Evolutionary conservation across 2,113 vertebrate species (phyloP).

Genomic region (Gopherus evgoodei): DNA sequence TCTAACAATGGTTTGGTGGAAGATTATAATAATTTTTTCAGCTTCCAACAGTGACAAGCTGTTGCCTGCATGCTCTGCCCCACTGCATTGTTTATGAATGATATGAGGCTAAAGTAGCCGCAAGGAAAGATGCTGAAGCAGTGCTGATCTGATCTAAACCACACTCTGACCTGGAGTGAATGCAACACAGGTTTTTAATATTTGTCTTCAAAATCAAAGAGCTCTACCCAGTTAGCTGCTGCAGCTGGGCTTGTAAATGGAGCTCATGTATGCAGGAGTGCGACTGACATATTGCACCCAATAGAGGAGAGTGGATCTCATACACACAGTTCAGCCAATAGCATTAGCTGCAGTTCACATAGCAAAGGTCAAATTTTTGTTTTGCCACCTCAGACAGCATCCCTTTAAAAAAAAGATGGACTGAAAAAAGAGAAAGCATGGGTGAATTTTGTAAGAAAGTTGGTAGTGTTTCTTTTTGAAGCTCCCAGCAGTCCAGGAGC

Average conservation of each 20-base stretch:
- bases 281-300: background rate
- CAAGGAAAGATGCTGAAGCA: background rate
- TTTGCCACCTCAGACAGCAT: background rate
- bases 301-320: no score
- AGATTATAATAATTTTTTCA: conserved; percentile 71
- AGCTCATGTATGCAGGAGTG: no score
- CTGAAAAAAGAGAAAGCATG: background rate
- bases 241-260: background rate
- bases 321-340: background rate
- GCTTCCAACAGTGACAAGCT: conserved; percentile 58
- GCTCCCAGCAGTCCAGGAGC: background rate
- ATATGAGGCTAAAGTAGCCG: conserved; percentile 39
- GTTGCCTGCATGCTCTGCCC: conserved; percentile 29
- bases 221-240: background rate
- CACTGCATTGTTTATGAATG: conserved; percentile 55
- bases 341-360: background rate
- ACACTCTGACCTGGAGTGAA: background rate
- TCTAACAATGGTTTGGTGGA: conserved; percentile 43
- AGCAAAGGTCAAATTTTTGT: background rate
- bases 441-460: background rate
- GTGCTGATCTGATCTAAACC: background rate
- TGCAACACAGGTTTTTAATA: background rate
- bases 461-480: background rate
- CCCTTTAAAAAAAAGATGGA: background rate
- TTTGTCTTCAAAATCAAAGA: background rate